These are phyloP conservation scores for Drosophila albomicans DNA, from an alignment of 1,140 invertebrate species.

Conservation along the genomic window DNA sequence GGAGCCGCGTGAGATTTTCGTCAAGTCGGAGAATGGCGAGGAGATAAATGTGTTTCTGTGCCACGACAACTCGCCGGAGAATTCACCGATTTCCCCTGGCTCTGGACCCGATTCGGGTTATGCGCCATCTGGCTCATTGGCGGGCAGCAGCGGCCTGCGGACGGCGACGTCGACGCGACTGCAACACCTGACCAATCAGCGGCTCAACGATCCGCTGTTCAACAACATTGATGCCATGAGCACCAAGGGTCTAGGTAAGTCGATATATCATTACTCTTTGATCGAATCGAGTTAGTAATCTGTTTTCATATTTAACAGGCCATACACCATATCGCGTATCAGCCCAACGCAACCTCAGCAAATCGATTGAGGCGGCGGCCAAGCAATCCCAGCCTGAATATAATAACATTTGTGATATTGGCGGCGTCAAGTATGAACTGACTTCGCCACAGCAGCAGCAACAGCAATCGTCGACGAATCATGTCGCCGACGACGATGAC, in stretches of 20 bases:
- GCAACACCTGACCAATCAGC: conserved; percentile 66
- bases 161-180: conserved; percentile 76
- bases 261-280: background rate
- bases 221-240: conserved; percentile 80
- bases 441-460: conserved; percentile 55
- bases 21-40: conserved; percentile 92
- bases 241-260: conserved; percentile 67
- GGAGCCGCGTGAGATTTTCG: conserved; percentile 91
- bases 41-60: conserved; percentile 97
- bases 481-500: conserved; percentile 37
- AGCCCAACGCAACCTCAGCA: conserved; percentile 83
- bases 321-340: conserved; percentile 65
- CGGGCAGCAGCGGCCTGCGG: conserved; percentile 62
- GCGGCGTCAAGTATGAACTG: conserved; percentile 59
- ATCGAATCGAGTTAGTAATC: background rate
- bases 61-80: conserved; percentile 88
- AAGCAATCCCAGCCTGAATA: conserved; percentile 80
- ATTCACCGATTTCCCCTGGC: conserved; percentile 71
- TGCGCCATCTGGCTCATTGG: conserved; percentile 18
- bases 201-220: conserved; percentile 78
- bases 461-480: conserved; percentile 45
- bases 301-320: conserved; percentile 31
- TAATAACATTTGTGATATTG: conserved; percentile 78
- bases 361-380: conserved; percentile 80
- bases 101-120: conserved; percentile 41